Base-by-base conservation (phyloP, 1,140 invertebrate species). In the Drosophila dunni region DNA sequence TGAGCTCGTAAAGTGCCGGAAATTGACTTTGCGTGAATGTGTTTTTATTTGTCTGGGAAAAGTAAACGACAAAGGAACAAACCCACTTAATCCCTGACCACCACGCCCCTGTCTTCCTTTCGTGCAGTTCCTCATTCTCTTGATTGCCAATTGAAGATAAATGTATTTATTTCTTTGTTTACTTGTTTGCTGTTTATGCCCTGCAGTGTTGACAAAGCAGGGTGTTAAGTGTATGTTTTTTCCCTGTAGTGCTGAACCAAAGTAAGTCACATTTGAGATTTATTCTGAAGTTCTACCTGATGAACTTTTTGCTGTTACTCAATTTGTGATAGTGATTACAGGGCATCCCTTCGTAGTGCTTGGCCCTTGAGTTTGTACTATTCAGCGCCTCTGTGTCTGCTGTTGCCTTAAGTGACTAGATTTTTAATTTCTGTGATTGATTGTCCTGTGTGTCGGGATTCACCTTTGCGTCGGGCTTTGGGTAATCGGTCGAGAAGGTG, bases 391-490 rank as follows among this genome's bases (percentile, higher is more conserved):
- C n/a, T 40, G 15, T 8, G 48, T 60, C 36, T 64, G 38, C 42
- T 54, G 29, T 7, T 45, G 38, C 50, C n/a, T 11, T 74, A 46
- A 65, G 54, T 61, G 70, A 78, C 2, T 29, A 64, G 67, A 70
- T 64, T 82, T 81, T 78, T 64, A 63, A 81, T 81, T 78, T 78
- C 46, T 75, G 34, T 71, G 65, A 82, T 81, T 81, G 74, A 78
- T 78, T 81, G 70, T 64, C 63, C 38, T 40, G 5, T 54, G 42
- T 34, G n/a, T 11, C 29, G 3, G 15, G 15, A 20, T 15, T 8
- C 34, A 62, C 58, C 29, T 48, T 40, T 9, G 34, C 34, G 17
- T 45, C 56, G 10, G 4, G 15, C 11, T 36, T 42, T 15, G 34
- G n/a, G 54, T 50, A 10, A 17, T 20, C 44, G 29, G 36, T 15